A percentile compares a stretch with the other conserved stretches of the same genome.
Conservation (phyloP, 2,797 vertebrate genomes). For the Urocyon cinereoargenteus region DNA sequence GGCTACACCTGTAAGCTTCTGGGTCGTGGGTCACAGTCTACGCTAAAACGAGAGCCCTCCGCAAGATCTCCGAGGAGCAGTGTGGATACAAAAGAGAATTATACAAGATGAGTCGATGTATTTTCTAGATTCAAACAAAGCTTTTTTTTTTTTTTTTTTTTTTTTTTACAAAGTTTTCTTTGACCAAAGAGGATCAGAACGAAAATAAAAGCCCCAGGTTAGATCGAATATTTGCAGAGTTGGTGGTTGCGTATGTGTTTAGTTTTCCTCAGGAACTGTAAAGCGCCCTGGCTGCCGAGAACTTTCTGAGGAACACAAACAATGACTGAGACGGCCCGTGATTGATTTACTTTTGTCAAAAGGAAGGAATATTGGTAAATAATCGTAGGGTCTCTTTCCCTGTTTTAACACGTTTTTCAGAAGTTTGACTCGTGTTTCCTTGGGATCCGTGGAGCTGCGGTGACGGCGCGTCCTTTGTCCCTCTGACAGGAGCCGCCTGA, state of each 20-base stretch:
- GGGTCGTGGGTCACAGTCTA: fast-evolving
- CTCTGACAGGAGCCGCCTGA: fast-evolving
- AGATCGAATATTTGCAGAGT: too few species aligned
- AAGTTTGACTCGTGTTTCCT: neutral
- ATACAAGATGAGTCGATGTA: fast-evolving
- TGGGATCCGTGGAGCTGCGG: fast-evolving
- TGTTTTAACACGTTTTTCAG: neutral
- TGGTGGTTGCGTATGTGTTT: neutral
- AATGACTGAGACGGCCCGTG: too few species aligned
- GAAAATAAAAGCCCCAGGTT: neutral
- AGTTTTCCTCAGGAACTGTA: neutral
- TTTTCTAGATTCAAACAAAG: neutral
- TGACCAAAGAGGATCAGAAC: too few species aligned
- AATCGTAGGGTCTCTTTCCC: too few species aligned
- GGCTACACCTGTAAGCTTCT: fast-evolving
- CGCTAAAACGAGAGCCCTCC: neutral
- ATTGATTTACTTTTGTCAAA: neutral
- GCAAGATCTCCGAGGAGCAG: too few species aligned
- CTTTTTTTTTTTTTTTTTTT: too few species aligned
- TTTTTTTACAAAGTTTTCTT: too few species aligned
- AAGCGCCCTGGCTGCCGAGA: too few species aligned
- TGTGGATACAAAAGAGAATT: neutral
- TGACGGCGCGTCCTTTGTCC: fast-evolving
- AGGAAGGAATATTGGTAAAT: neutral
- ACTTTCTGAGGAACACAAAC: too few species aligned